Percentiles rank a stretch among this genome's conserved stretches.
phyloP scores from a whole-genome alignment of 2,113 vertebrate genomes.

The Galbula dea region DNA sequence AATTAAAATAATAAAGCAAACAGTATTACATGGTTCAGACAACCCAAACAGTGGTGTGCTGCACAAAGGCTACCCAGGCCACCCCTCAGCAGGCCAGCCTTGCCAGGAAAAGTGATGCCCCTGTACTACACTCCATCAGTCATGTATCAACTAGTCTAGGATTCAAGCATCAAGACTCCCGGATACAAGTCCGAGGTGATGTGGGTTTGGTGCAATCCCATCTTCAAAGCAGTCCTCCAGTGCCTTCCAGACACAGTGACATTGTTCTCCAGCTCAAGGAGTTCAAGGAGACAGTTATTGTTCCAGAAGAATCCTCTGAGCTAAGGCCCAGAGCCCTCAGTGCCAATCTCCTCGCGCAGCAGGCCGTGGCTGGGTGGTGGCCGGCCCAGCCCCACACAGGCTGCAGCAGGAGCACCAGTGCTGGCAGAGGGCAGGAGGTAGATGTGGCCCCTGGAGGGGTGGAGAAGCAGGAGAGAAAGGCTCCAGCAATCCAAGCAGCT shows the following conservation, averaged over 20 bases:
- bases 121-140: not conserved
- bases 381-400: not conserved
- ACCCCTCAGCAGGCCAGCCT: not conserved
- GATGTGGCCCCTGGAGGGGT: too few relatives aligned
- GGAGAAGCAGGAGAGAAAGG: not conserved
- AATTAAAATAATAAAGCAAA: not conserved
- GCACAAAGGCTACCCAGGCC: not conserved
- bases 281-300: too few relatives aligned
- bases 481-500: not conserved
- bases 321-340: not conserved
- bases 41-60: not conserved
- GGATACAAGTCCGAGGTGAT: not conserved
- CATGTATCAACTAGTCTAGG: not conserved
- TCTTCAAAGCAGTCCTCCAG: not conserved
- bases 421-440: not conserved
- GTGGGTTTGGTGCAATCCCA: too few relatives aligned
- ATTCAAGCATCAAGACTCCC: not conserved
- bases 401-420: not conserved
- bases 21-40: not conserved
- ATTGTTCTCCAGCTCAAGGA: too few relatives aligned
- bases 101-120: not conserved
- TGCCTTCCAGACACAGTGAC: too few relatives aligned
- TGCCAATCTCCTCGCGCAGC: not conserved
- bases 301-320: not conserved
- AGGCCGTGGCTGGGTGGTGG: rapidly evolving